Evolutionary conservation across 2,113 vertebrate genomes (phyloP).

Genomic region (Takifugu flavidus): DNA sequence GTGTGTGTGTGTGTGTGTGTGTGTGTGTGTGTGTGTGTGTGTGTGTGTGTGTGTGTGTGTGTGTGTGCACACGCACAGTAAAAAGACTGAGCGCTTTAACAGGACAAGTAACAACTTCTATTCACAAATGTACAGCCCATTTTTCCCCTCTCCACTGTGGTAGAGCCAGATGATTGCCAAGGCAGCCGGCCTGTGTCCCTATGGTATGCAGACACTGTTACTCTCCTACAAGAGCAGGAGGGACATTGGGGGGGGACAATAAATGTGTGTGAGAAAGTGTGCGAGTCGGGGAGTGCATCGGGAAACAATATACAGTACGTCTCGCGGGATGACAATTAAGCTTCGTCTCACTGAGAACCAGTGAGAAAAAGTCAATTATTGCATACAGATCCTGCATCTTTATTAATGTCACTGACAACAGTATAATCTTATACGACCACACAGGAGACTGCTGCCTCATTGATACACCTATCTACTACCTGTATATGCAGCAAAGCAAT

Average conservation of each 20-base stretch:
- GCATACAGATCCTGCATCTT: neutral
- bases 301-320: conserved; percentile 42
- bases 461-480: neutral
- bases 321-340: conserved; percentile 7
- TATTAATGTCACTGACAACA: neutral
- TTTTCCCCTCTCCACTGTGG: conserved; percentile 54
- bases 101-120: conserved; percentile 55
- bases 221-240: conserved; percentile 41
- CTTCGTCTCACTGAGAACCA: conserved; percentile 10
- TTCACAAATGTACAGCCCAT: conserved; percentile 61
- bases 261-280: conserved; percentile 16
- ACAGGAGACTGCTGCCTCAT: neutral
- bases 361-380: conserved; percentile 1
- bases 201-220: conserved; percentile 76
- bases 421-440: neutral
- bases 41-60: conserved; percentile 33
- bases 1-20: conserved; percentile 33
- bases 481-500: neutral
- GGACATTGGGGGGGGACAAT: conserved; percentile 7
- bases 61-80: conserved; percentile 22
- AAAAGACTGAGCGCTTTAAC: conserved; percentile 9
- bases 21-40: conserved; percentile 44
- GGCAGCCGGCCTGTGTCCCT: conserved; percentile 69
- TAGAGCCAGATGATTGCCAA: conserved; percentile 64
- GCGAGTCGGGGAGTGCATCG: conserved; percentile 1